These are phyloP conservation scores for Euspilapteryx auroguttella DNA, from an alignment of 2,888 invertebrate species.

Conservation along the genomic window DNA sequence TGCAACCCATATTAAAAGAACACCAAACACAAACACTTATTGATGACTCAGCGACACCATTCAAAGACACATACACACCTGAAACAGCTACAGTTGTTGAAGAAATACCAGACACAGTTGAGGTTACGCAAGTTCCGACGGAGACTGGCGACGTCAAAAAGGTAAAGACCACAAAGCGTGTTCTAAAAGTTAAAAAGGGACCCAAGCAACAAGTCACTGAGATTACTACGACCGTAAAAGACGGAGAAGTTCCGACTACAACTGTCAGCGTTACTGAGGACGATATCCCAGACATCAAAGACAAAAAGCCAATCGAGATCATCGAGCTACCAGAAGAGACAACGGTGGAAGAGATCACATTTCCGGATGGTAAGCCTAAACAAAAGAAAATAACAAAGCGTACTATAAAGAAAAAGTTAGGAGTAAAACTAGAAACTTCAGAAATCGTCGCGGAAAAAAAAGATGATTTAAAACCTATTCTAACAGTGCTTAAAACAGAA, in stretches of 20 bases:
- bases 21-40: conserved; percentile 20
- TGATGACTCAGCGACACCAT: conserved; percentile 14
- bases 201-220: conserved; percentile 40
- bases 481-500: conserved; percentile 12
- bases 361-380: conserved; percentile 13
- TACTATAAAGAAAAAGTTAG: conserved; percentile 19
- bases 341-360: conserved; percentile 11
- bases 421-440: conserved; percentile 22
- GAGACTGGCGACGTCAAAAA: conserved; percentile 16
- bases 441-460: conserved; percentile 20
- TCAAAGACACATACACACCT: conserved; percentile 6
- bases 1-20: conserved; percentile 28
- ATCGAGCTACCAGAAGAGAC: conserved; percentile 26
- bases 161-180: conserved; percentile 33
- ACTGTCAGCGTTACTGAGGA: conserved; percentile 21
- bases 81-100: conserved; percentile 15
- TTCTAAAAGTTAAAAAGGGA: conserved; percentile 39
- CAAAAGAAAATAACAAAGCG: conserved; percentile 14
- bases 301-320: conserved; percentile 12
- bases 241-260: conserved; percentile 24
- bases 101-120: conserved; percentile 11
- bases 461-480: conserved; percentile 13
- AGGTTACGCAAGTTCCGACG: conserved; percentile 13
- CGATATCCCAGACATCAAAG: conserved; percentile 21
- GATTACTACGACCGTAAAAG: conserved; percentile 37